These are phyloP conservation scores for Bos javanicus DNA, from an alignment of 2,113 vertebrate genomes.

Conservation along the genomic window DNA sequence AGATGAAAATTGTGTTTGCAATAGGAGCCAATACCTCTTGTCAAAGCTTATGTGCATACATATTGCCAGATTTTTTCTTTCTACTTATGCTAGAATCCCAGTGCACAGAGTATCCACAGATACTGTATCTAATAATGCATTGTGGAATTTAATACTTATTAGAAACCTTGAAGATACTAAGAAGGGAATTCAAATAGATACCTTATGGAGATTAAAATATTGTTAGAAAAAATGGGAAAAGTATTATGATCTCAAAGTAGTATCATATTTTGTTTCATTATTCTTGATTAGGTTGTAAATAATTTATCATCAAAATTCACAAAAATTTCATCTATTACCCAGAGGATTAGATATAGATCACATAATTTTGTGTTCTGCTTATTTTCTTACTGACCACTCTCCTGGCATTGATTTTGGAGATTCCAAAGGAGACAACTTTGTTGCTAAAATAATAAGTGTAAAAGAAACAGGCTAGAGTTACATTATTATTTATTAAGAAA, in stretches of 20 bases:
- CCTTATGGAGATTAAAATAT: background rate
- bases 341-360: background rate
- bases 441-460: background rate
- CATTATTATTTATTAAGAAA: background rate
- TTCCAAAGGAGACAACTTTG: background rate
- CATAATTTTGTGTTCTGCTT: background rate
- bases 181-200: background rate
- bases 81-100: background rate
- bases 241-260: background rate
- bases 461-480: background rate
- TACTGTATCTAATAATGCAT: background rate
- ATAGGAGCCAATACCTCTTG: background rate
- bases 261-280: background rate
- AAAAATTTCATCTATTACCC: background rate
- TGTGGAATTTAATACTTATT: background rate
- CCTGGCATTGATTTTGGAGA: background rate
- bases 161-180: background rate
- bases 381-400: background rate
- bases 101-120: background rate
- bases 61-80: background rate
- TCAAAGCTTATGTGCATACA: background rate
- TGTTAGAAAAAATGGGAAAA: background rate
- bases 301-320: background rate
- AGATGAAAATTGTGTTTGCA: background rate
- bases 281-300: background rate